phyloP scores from a whole-genome alignment of 2,888 invertebrate genomes.

The Chouioia cunea region DNA sequence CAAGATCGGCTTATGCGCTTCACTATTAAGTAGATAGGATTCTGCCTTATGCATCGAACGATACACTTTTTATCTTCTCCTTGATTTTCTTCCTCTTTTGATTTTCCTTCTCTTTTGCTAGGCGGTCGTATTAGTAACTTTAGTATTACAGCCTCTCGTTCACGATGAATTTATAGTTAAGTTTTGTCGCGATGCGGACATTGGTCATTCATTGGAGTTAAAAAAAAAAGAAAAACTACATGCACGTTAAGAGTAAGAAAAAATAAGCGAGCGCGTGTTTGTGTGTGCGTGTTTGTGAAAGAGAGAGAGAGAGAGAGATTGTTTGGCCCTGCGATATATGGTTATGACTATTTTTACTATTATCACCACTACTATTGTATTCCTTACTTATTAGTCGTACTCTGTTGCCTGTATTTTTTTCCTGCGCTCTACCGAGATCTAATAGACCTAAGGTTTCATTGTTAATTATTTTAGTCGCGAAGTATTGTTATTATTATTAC shows the following conservation, averaged over 20 bases:
- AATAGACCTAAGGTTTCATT: slow-evolving; percentile 38
- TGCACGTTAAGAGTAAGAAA: not conserved
- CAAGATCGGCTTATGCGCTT: too few relatives aligned
- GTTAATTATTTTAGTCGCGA: slow-evolving; percentile 44
- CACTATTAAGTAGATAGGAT: too few relatives aligned
- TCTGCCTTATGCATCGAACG: too few relatives aligned
- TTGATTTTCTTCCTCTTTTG: too few relatives aligned
- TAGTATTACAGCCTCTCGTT: slow-evolving; percentile 43
- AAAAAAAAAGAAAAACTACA: too few relatives aligned
- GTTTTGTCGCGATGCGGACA: too few relatives aligned
- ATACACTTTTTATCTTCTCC: too few relatives aligned
- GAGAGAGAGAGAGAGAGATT: slow-evolving; percentile 25
- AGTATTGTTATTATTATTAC: slow-evolving; percentile 46
- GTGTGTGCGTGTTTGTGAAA: slow-evolving; percentile 14
- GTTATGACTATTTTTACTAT: slow-evolving; percentile 45
- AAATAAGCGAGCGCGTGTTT: slow-evolving; percentile 4
- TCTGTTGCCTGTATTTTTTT: slow-evolving; percentile 38
- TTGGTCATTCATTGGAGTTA: too few relatives aligned
- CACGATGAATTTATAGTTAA: slow-evolving; percentile 31
- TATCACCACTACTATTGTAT: slow-evolving; percentile 34
- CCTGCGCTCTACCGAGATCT: slow-evolving; percentile 29
- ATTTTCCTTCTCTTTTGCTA: not conserved
- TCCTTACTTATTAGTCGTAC: slow-evolving; percentile 32
- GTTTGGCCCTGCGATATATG: slow-evolving; percentile 29
- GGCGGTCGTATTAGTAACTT: slow-evolving; percentile 34